Evolutionary conservation across 2,113 vertebrate species (phyloP), one percentile per base, ranked within the genome.

Genomic region (Leuciscus idus): DNA sequence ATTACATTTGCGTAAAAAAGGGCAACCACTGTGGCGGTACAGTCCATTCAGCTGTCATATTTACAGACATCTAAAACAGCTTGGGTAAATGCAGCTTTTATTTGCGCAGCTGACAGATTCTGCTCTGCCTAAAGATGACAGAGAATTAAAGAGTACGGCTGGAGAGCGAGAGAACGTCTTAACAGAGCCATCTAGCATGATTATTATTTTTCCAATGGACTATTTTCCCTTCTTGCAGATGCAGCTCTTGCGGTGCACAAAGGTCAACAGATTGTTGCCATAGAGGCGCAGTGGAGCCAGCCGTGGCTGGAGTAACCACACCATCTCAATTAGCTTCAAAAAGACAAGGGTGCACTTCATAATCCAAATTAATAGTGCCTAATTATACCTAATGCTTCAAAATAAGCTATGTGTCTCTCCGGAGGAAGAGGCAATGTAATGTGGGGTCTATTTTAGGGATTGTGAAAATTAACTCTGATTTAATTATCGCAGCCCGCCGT

Each of bases 371-470:
- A 92, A 92, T 91, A 91, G 90, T 89, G 83, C 61, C 90, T 95
- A 94, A 95, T 95, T 92, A 94, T 36, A 30, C 87, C 90, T 94
- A 94, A 95, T 93, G 91, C 91, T 91, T 94, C 89, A 92, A 93
- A 94, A 93, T 92, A 93, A 93, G 91, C 90, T 89, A 90, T 88
- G 90, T 89, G 89, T 93, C 93, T 91, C 87, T 88, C 72, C 85
- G 89, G 88, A 91, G 91, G 92, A 92, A 92, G 92, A 92, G 87
- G 89, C 90, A 74, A 78, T 91, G 89, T 93, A 91, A 93, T 90
- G 83, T 78, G 86, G 88, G 68, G 73, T 80, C 62, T 94, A 92
- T 95, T 93, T 92, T 92, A 92, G 91, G 92, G 90, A 91, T 89
- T 89, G 86, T 86, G 90, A 90, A 93, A 94, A 93, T 92, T 88